A percentile compares a stretch with the other conserved stretches of the same genome.
phyloP scores from a whole-genome alignment of 2,113 vertebrate genomes.

The Thymallus thymallus region DNA sequence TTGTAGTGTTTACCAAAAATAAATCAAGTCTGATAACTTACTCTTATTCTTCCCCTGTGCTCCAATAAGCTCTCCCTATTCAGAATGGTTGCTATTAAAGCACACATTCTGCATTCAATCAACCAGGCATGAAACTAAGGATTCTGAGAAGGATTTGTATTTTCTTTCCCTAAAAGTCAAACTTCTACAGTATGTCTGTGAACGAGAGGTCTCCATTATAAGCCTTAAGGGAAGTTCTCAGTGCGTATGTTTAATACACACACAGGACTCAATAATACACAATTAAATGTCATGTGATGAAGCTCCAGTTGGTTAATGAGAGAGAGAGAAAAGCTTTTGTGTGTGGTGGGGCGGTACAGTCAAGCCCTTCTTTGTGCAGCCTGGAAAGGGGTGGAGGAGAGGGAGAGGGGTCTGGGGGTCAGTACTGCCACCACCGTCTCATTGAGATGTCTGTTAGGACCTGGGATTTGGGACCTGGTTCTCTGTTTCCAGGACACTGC shows the following conservation, averaged over 20 bases:
- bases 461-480: constrained; percentile 41
- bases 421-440: constrained; percentile 42
- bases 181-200: background rate
- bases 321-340: constrained; percentile 32
- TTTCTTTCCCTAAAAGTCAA: too few species aligned
- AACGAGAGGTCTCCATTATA: constrained; percentile 23
- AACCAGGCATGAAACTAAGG: constrained; percentile 7
- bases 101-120: constrained; percentile 13
- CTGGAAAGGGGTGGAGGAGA: constrained; percentile 18
- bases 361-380: constrained; percentile 46
- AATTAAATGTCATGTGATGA: constrained; percentile 60
- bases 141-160: background rate
- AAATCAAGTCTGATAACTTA: background rate
- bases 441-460: constrained; percentile 40
- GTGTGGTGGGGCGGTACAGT: constrained; percentile 37
- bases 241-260: constrained; percentile 45
- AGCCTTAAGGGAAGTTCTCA: constrained; percentile 28
- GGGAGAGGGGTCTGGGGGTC: constrained; percentile 8
- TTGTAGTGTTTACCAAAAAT: background rate
- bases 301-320: constrained; percentile 47
- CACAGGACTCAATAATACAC: constrained; percentile 53
- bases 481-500: constrained; percentile 25
- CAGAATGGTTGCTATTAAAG: background rate
- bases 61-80: background rate
- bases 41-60: background rate